phyloP scores from a whole-genome alignment of 1,140 invertebrate genomes.

The Frieseomelitta varia region DNA sequence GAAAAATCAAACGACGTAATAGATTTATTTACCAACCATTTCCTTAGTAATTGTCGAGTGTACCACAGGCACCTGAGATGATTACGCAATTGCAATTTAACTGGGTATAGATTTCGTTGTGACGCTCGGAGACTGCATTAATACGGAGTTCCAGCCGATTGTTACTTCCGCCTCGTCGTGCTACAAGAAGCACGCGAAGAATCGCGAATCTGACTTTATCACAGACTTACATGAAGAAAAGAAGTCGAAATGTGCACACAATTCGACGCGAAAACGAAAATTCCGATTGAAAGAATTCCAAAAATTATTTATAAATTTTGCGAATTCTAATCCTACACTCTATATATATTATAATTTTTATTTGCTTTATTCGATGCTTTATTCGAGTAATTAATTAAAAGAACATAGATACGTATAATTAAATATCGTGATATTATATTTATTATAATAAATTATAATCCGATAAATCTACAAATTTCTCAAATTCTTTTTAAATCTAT shows the following conservation, averaged over 20 bases:
- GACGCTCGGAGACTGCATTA: constrained; percentile 46
- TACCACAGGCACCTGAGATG: constrained; percentile 51
- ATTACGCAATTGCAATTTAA: constrained; percentile 64
- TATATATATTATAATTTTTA: too few species aligned
- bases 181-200: constrained; percentile 34
- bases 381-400: too few species aligned
- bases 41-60: constrained; percentile 25
- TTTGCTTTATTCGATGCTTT: too few species aligned
- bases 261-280: neutral
- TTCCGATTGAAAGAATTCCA: neutral
- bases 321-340: too few species aligned
- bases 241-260: neutral
- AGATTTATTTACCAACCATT: constrained; percentile 47
- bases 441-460: too few species aligned
- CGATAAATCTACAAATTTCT: too few species aligned
- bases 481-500: too few species aligned
- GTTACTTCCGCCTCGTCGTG: constrained; percentile 49
- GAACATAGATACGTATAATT: too few species aligned
- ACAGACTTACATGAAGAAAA: neutral
- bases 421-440: too few species aligned
- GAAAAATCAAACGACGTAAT: constrained; percentile 11
- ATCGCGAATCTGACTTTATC: neutral
- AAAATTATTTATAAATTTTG: too few species aligned
- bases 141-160: constrained; percentile 54
- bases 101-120: constrained; percentile 38